These are phyloP conservation scores for Synanceia verrucosa DNA, from an alignment of 2,797 vertebrate species.

Conservation along the genomic window DNA sequence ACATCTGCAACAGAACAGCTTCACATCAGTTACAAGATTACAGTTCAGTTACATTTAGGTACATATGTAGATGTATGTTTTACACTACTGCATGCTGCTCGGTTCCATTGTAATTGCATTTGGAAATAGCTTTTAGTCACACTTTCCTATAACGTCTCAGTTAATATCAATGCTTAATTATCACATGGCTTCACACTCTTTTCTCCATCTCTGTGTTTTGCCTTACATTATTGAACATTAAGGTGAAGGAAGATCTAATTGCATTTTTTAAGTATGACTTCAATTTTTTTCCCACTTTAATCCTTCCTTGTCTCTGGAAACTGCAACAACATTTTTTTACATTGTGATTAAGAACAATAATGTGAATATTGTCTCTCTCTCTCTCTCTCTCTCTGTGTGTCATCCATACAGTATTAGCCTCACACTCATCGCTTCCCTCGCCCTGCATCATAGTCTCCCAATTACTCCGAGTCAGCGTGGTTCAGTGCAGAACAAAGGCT, in stretches of 20 bases:
- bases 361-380: constrained; percentile 24
- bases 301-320: neutral
- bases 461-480: constrained; percentile 68
- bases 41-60: neutral
- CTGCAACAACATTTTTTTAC: neutral
- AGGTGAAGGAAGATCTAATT: constrained; percentile 1
- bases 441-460: constrained; percentile 70
- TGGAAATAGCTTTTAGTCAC: neutral
- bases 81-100: neutral
- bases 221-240: neutral
- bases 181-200: neutral
- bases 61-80: neutral
- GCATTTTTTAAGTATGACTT: neutral
- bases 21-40: too few species aligned
- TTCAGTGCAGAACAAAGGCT: constrained; percentile 76
- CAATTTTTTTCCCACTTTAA: neutral
- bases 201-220: neutral
- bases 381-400: constrained; percentile 4
- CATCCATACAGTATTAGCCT: constrained; percentile 32
- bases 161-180: neutral
- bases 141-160: neutral
- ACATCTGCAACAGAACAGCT: too few species aligned
- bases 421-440: constrained; percentile 54
- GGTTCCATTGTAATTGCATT: neutral
- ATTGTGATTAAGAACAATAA: constrained; percentile 28